Evolutionary conservation across 2,888 invertebrate genomes (phyloP), one percentile per base, ranked within the genome.

Genomic region (Incurvaria masculella): DNA sequence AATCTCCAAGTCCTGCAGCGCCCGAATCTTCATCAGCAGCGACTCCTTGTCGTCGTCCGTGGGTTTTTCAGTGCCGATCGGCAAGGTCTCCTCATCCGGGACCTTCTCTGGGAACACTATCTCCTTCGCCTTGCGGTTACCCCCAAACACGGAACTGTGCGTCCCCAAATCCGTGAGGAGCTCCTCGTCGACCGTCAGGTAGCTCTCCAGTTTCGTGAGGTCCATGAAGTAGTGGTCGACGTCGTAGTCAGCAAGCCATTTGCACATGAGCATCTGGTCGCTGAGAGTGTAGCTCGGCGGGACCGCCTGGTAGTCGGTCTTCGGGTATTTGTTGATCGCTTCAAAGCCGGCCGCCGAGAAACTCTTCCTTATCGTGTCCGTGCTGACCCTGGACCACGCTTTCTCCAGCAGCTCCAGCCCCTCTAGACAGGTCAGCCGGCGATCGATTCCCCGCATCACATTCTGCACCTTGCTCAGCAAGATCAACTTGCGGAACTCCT

Each of bases 121-220:
- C 0, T 59, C 58, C 2, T 18, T 21, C 1, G 56, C 55, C 52
- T 58, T 64, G 46, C 65, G 66, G 42, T 65, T 66, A 0, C 66
- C 66, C 2, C 65, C 66, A 21, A 66, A 66, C 1, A 66, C 64
- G 0, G 65, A 64, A 0, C 59, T 55, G 14, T 65, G 65, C 0
- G 66, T 65, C 0, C 66, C 66, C 51, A 65, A 64, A 0, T 61
- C 66, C 0, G 62, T 65, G 3, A 66, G 54, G 3, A 63, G 42
- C 40, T 66, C 65, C 23, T 66, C 66, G 4, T 66, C 66, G 0
- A 66, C 66, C 0, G 60, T 61, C 50, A 66, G 52, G 59, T 63
- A 66, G 48, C 60, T 59, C 14, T 66, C 65, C 3, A 66, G 50
- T 39, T 55, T 50, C 0, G 52, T 21, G 10, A 61, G 6, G 40